Base-by-base conservation (phyloP, 1,140 invertebrate species). In the Leptinotarsa texana region DNA sequence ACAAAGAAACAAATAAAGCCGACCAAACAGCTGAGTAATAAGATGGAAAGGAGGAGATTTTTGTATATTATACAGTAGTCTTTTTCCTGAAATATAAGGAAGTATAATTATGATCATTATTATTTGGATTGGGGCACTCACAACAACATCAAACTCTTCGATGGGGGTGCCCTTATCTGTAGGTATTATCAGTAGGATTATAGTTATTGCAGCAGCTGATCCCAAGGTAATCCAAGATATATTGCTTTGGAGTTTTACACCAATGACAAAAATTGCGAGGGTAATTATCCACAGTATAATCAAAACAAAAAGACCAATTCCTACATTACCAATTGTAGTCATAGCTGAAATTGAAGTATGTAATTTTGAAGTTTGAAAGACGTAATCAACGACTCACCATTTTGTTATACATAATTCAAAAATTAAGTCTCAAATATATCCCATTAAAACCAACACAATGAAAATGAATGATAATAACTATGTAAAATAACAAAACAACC, bases 61-160 rank as follows among this genome's bases (percentile, higher is more conserved):
- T 89, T 85, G 85, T 88, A 89, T 42, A 90, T 82, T 74, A 88
- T 88, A n/a, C 87, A 79, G 72, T 88, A 86, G 79, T 91, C 89
- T 69, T 88, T 89, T 21, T 87, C 84, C 89, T 90, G 81, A 66
- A 89, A 89, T 33, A 82, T 72, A 77, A 69, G 66, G 15, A 49
- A 61, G 48, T 18, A 63, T 73, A 47, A 15, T 66, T 63, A 66
- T 75, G 72, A 70, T 67, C 70, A n/a, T 62, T 62, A 62, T 5
- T 73, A 69, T 62, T 33, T n/a, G 13, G 13, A 69, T 42, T 11
- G 8, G 8, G 11, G 66, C 70, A 77, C 76, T 80, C 79, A 80
- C 75, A 74, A 78, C 75, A 70, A 74, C 24, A 65, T 81, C 48
- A 61, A 69, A 69, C 83, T 87, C 85, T 83, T 88, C 85, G 22